Base-by-base conservation (phyloP, 1,140 invertebrate genomes). In the Heterodera carotae region DNA sequence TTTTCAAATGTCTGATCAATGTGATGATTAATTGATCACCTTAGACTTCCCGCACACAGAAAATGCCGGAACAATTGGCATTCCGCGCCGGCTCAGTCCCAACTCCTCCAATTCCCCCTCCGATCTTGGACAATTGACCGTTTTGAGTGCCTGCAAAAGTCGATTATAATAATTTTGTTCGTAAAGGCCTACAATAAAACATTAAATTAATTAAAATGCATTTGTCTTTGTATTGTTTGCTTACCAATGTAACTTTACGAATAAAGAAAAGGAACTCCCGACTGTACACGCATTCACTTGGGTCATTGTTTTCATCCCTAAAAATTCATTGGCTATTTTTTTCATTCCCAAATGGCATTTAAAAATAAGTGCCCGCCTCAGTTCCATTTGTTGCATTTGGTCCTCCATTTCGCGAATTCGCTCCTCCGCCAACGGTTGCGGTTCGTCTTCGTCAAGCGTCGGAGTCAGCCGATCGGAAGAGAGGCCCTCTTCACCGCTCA, bases 41-140 rank as follows among this genome's bases (percentile, higher is more conserved):
- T 78, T 76, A 2, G 18, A 10, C 34, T 74, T 60, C 15, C 53
- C 48, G 4, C 72, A 53, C 7, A 62, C 59, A 3, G 72, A 56
- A 25, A 59, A 33, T 56, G 48, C 1, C 25, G 66, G 72, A 29
- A 48, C 71, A 39, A 39, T 39, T 18, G 56, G 27, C 77, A 78
- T 78, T 15, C 77, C 77, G 15, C 56, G 60, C 29, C 59, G 27
- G 25, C 68, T 59, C 25, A 78, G 33, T 4, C 77, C 77, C 29
- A 78, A 67, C 22, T 75, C 72, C 36, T 68, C 64, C 18, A 78
- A 64, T n/a, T 78, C 77, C 12, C 39, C 29, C 33, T 78, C 77
- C 27, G 77, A n/a, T 34, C 60, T 79, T 29, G 77, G 77, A 39
- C 76, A 78, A 8, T 64, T 59, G 4, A 78, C 62, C 29, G 31